A percentile compares a stretch with the other conserved stretches of the same genome.
phyloP scores from a whole-genome alignment of 2,797 vertebrate species.

The Esox lucius region DNA sequence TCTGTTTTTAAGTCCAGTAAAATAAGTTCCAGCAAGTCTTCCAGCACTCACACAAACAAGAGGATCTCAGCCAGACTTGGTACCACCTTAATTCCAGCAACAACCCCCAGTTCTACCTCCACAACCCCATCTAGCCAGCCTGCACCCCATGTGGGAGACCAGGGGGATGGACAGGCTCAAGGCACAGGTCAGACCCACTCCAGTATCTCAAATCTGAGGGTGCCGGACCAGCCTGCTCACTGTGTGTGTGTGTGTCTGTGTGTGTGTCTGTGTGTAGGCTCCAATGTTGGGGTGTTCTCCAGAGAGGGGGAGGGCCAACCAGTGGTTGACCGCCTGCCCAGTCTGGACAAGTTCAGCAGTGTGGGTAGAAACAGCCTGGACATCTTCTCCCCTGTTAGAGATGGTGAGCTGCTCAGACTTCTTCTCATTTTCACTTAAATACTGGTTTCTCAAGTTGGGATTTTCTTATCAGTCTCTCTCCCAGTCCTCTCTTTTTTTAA shows the following conservation, averaged over 20 bases:
- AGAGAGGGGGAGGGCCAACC: slow-evolving; percentile 78
- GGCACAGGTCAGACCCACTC: slow-evolving; percentile 30
- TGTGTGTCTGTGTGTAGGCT: slow-evolving; percentile 28
- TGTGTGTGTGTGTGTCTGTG: slow-evolving; percentile 3
- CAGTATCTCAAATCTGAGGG: neutral
- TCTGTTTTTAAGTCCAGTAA: slow-evolving; percentile 66
- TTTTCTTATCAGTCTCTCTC: neutral
- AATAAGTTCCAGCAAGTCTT: slow-evolving; percentile 57
- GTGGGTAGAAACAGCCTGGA: slow-evolving; percentile 80
- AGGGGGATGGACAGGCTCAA: slow-evolving; percentile 39
- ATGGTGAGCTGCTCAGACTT: slow-evolving; percentile 69
- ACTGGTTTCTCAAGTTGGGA: neutral
- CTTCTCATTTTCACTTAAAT: neutral
- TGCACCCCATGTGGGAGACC: slow-evolving; percentile 39
- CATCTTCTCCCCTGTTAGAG: slow-evolving; percentile 84
- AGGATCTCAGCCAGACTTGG: slow-evolving; percentile 63
- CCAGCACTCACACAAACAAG: slow-evolving; percentile 55
- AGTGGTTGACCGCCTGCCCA: slow-evolving; percentile 49
- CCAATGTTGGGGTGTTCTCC: slow-evolving; percentile 71
- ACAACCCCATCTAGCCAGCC: slow-evolving; percentile 36
- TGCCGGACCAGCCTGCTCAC: neutral
- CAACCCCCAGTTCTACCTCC: slow-evolving; percentile 22
- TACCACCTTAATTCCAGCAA: slow-evolving; percentile 35
- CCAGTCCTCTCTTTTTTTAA: neutral
- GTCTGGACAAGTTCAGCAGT: slow-evolving; percentile 65